These are phyloP conservation scores for Gymnocypris eckloni DNA, from an alignment of 2,797 vertebrate genomes.

Conservation along the genomic window DNA sequence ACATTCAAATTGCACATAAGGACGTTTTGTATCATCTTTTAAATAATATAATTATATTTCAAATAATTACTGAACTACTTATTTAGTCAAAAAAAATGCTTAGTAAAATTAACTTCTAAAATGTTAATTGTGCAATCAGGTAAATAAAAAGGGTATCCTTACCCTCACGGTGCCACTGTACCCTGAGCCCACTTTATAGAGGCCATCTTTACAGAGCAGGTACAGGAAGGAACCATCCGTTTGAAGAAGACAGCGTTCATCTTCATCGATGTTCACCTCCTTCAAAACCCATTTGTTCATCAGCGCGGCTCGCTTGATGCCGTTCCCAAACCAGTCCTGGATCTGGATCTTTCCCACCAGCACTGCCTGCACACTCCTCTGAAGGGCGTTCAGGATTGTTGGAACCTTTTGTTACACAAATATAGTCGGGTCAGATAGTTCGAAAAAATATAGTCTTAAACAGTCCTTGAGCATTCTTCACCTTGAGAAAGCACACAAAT, in stretches of 20 bases:
- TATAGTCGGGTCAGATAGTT: neutral
- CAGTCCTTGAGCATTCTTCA: neutral
- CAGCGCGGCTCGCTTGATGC: constrained; percentile 96
- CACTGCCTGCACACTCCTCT: constrained; percentile 97
- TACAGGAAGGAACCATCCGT: constrained; percentile 98
- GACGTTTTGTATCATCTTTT: neutral
- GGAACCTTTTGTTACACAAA: constrained; percentile 83
- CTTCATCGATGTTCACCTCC: constrained; percentile 93
- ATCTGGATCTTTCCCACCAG: constrained; percentile 99
- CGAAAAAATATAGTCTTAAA: neutral
- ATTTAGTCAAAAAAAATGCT: neutral
- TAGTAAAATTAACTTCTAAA: neutral
- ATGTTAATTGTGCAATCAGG: neutral
- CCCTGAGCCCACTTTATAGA: constrained; percentile 98
- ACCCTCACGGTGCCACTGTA: constrained; percentile 98
- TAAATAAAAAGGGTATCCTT: constrained; percentile 41
- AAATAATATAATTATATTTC: neutral
- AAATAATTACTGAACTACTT: neutral
- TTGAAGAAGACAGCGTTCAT: constrained; percentile 95
- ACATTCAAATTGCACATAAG: neutral
- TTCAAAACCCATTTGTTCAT: constrained; percentile 98
- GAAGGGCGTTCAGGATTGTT: constrained; percentile 94
- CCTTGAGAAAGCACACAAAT: neutral
- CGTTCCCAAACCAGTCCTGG: constrained; percentile 99
- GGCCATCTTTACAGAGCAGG: constrained; percentile 96